Percentiles rank a stretch among this genome's conserved stretches.
These are phyloP conservation scores for Rhynchomys soricoides DNA, from an alignment of 2,113 vertebrate genomes.

Conservation along the genomic window DNA sequence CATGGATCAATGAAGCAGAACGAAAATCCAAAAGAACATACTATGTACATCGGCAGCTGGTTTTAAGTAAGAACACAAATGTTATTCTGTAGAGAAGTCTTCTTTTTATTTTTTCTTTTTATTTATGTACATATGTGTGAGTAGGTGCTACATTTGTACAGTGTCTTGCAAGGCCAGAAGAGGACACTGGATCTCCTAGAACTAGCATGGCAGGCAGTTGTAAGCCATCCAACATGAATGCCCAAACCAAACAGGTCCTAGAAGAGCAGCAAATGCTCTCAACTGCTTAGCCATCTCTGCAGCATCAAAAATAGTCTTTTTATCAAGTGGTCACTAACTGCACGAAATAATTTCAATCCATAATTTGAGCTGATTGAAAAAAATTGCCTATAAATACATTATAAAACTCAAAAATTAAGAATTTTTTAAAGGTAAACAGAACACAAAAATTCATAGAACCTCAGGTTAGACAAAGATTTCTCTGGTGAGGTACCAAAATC, in stretches of 20 bases:
- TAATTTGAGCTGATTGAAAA: not conserved
- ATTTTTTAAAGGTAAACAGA: not conserved
- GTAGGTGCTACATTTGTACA: not conserved
- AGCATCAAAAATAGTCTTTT: not conserved
- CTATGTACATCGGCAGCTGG: not conserved
- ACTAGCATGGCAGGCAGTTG: not conserved
- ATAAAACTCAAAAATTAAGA: conserved; percentile 1
- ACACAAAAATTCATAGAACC: not conserved
- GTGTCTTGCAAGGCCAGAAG: not conserved
- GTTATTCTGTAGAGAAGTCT: not conserved
- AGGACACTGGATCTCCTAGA: not conserved
- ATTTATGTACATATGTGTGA: not conserved
- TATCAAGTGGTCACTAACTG: not conserved
- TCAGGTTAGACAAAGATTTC: not conserved
- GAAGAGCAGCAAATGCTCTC: not conserved
- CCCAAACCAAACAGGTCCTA: not conserved
- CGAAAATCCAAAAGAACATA: not conserved
- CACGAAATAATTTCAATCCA: not conserved
- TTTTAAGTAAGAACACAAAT: not conserved
- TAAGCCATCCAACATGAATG: not conserved
- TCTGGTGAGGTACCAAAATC: not conserved
- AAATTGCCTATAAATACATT: not conserved
- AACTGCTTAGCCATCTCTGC: not conserved
- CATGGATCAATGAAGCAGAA: not conserved
- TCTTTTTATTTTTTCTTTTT: not conserved